Conservation (phyloP, 2,797 vertebrate genomes). For the Cyprinodon diabolis region DNA sequence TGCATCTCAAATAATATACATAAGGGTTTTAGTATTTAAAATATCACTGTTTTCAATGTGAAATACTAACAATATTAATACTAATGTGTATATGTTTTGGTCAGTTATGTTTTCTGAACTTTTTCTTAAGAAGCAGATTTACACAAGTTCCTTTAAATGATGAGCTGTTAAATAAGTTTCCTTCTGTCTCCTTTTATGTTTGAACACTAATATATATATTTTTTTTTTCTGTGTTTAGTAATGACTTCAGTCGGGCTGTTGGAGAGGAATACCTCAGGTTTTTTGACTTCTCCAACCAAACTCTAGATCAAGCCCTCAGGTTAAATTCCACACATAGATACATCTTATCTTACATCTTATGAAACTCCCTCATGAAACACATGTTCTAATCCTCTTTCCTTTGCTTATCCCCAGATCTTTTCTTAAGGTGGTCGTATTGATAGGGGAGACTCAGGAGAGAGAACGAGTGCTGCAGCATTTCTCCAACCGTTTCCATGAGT, state of each 20-base stretch:
- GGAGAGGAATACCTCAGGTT: conserved; percentile 89
- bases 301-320: conserved; percentile 88
- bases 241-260: conserved; percentile 81
- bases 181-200: background rate
- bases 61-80: no score
- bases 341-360: background rate
- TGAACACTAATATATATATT: background rate
- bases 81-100: background rate
- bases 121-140: background rate
- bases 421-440: conserved; percentile 88
- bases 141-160: background rate
- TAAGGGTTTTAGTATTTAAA: background rate
- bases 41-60: background rate
- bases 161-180: background rate
- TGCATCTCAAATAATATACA: background rate
- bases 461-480: conserved; percentile 90
- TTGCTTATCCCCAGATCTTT: conserved; percentile 77
- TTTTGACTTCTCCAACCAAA: conserved; percentile 87
- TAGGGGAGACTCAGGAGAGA: conserved; percentile 92
- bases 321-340: conserved; percentile 49
- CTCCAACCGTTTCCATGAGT: conserved; percentile 84
- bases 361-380: background rate
- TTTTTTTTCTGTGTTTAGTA: conserved; percentile 57
- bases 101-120: background rate
- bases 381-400: background rate